Evolutionary conservation across 1,140 invertebrate species (phyloP), one percentile per base, ranked within the genome.

Genomic region (Calosoma granatense): DNA sequence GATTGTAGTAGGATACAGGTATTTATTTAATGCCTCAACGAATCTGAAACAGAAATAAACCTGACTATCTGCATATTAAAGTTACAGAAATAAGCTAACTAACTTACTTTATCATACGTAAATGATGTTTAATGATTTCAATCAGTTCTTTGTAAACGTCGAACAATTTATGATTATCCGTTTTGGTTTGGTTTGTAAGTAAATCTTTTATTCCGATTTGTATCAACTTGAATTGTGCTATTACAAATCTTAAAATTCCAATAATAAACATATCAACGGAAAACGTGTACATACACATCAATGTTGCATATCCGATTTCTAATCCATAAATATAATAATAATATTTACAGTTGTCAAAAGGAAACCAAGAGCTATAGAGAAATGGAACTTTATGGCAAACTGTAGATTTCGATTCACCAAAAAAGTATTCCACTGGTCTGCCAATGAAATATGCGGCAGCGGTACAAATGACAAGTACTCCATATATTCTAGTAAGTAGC

Each of bases 61-160:
- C 14, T n/a, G n/a, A n/a, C n/a, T n/a, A n/a, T n/a, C n/a, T n/a
- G n/a, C n/a, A n/a, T n/a, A n/a, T n/a, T n/a, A n/a, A n/a, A n/a
- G n/a, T n/a, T n/a, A n/a, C n/a, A n/a, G n/a, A n/a, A n/a, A n/a
- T n/a, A n/a, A n/a, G n/a, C n/a, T n/a, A n/a, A n/a, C n/a, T n/a
- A n/a, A n/a, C 60, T 53, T 52, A 61, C 60, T 41, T 15, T 9
- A 61, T 54, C 3, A 61, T 47, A 12, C 41, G 9, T 15, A 30
- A 54, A 22, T 62, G 61, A 54, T 62, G 61, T 58, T 52, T 55
- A 36, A 52, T 53, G 15, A 60, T 53, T 60, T 54, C 19, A 63
- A 51, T 11, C 21, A 20, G 1, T 57, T 23, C 14, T 58, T 52
- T 1, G 55, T 55, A 6, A 61, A 22, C 12, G 59, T 51, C 26